These are phyloP conservation scores for Morpho deidamia DNA, from an alignment of 2,888 invertebrate genomes.

Conservation along the genomic window DNA sequence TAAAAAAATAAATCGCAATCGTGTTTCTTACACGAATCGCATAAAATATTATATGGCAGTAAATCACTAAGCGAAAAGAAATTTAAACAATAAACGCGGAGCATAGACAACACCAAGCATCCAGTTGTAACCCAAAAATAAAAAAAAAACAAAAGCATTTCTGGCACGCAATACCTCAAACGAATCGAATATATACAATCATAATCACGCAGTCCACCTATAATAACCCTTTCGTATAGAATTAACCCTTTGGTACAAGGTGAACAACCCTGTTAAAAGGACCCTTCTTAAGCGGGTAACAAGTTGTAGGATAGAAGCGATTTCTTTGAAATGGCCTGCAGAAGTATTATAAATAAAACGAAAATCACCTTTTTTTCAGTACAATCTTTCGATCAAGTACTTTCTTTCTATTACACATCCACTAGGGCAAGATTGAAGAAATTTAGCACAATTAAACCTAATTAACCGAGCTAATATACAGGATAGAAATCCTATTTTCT, in stretches of 20 bases:
- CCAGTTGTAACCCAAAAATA: constrained; percentile 48
- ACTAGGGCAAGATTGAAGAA: too few species aligned
- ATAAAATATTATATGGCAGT: constrained; percentile 6
- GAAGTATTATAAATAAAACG: too few species aligned
- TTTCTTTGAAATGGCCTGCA: constrained; percentile 7
- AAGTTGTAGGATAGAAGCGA: constrained; percentile 35
- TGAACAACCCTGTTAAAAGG: constrained; percentile 72
- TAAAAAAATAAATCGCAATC: constrained; percentile 3
- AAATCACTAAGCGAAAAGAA: constrained; percentile 22
- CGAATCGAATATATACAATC: constrained; percentile 45
- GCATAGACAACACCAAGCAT: constrained; percentile 41
- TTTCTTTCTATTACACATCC: too few species aligned
- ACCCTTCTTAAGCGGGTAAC: constrained; percentile 39
- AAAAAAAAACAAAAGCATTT: constrained; percentile 48
- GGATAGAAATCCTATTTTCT: too few species aligned
- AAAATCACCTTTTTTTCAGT: too few species aligned
- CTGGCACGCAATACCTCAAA: constrained; percentile 52
- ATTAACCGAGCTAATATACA: too few species aligned
- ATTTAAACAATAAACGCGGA: constrained; percentile 34
- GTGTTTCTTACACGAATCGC: background rate
- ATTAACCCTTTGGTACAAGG: constrained; percentile 74
- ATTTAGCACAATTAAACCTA: too few species aligned
- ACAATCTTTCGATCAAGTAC: too few species aligned
- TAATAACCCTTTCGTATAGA: constrained; percentile 61
- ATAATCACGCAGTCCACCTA: constrained; percentile 48